Conservation (phyloP, 2,113 vertebrate species). For the Takifugu flavidus region DNA sequence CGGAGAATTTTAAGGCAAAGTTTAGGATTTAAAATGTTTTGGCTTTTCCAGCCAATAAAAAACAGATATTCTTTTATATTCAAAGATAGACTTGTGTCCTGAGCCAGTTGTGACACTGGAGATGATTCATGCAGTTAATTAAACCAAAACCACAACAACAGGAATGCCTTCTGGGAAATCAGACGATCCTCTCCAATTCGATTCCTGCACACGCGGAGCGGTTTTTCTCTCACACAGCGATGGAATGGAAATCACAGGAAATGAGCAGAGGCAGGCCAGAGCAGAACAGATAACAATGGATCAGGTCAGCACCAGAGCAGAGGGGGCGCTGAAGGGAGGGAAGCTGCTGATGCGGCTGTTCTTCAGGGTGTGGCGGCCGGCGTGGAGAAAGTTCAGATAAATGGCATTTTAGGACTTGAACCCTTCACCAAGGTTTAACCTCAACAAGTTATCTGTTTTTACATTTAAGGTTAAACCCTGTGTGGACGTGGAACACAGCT, state of each 20-base stretch:
- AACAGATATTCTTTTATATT: too few species aligned
- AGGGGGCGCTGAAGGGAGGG: conserved; percentile 3
- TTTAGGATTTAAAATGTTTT: too few species aligned
- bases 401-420: conserved; percentile 39
- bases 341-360: conserved; percentile 3
- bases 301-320: not conserved
- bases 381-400: conserved; percentile 47
- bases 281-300: conserved; percentile 3
- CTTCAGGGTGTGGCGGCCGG: conserved; percentile 31
- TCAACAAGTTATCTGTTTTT: not conserved
- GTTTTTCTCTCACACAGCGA: too few species aligned
- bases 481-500: too few species aligned
- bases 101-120: too few species aligned
- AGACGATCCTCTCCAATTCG: not conserved
- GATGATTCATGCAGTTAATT: too few species aligned
- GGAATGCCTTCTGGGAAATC: too few species aligned
- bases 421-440: conserved; percentile 12
- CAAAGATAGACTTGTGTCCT: too few species aligned
- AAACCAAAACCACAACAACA: too few species aligned
- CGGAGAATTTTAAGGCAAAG: too few species aligned
- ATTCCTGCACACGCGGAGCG: not conserved
- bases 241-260: not conserved
- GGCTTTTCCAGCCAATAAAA: too few species aligned
- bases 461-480: not conserved
- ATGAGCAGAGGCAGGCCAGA: not conserved